Percentiles rank a stretch among this genome's conserved stretches.
phyloP scores from a whole-genome alignment of 30 jellyfish, hydroid and myxozoan species.

The Aurelia coerulea region DNA sequence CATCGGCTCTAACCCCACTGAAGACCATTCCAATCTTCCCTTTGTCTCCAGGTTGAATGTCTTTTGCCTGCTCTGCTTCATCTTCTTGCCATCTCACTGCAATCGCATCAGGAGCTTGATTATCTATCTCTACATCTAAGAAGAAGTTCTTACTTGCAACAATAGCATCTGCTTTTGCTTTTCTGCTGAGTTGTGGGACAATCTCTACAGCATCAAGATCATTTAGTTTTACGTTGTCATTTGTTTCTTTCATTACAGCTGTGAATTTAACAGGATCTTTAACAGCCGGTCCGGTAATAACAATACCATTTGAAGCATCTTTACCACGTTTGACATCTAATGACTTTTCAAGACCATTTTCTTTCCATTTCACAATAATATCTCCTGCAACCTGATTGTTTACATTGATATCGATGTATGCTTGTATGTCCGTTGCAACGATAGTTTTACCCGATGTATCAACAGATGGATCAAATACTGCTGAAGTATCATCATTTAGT shows the following conservation, averaged over 20 bases:
- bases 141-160: constrained; percentile 1
- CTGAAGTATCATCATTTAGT: constrained; percentile 25
- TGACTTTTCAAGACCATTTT: constrained; percentile 12
- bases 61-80: constrained; percentile 4
- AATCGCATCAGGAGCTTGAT: constrained; percentile 22
- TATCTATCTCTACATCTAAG: constrained; percentile 14
- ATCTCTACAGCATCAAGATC: constrained; percentile 3
- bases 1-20: constrained; percentile 12
- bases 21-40: neutral
- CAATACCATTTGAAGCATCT: neutral
- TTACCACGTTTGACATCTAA: neutral
- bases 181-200: neutral
- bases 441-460: neutral
- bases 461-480: constrained; percentile 21
- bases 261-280: constrained; percentile 1
- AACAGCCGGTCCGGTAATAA: constrained; percentile 7
- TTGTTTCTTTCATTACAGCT: constrained; percentile 16
- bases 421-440: constrained; percentile 42
- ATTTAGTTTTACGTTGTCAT: constrained; percentile 26
- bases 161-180: neutral
- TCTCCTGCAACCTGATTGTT: constrained; percentile 42
- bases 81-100: constrained; percentile 31
- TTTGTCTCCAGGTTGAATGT: neutral
- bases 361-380: constrained; percentile 18
- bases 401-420: constrained; percentile 24